phyloP scores from a whole-genome alignment of 1,140 invertebrate genomes.

The Pseudomyrmex gracilis region DNA sequence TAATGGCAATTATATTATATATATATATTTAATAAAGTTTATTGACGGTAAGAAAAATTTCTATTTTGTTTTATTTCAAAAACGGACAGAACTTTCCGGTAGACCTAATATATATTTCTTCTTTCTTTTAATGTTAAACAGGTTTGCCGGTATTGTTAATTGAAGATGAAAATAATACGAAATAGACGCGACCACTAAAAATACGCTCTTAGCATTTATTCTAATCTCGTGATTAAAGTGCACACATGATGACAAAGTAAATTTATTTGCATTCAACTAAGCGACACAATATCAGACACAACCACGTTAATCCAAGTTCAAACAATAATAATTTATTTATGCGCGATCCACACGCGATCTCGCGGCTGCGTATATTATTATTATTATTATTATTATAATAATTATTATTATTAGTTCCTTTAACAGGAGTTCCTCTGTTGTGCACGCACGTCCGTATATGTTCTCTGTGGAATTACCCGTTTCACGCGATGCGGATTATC shows the following conservation, averaged over 20 bases:
- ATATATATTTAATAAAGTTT: too few relatives aligned
- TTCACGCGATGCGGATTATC: conserved; percentile 21
- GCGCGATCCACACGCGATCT: background rate
- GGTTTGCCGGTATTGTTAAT: too few relatives aligned
- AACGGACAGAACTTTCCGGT: too few relatives aligned
- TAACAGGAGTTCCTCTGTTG: background rate
- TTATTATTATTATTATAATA: background rate
- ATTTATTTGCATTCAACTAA: conserved; percentile 34
- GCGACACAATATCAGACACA: conserved; percentile 2
- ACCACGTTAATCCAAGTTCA: conserved; percentile 15
- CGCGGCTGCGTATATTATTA: too few relatives aligned
- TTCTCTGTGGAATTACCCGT: conserved; percentile 9
- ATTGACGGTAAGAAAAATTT: too few relatives aligned
- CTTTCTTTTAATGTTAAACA: conserved; percentile 9
- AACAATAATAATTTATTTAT: conserved; percentile 37
- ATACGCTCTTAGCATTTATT: background rate
- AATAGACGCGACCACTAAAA: too few relatives aligned
- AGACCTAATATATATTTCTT: background rate
- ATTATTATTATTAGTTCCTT: conserved; percentile 40
- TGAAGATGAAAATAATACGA: too few relatives aligned
- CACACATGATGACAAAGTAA: background rate
- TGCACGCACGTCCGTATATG: background rate
- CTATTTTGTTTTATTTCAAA: too few relatives aligned
- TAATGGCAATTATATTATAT: too few relatives aligned
- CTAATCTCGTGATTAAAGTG: conserved; percentile 26